Conservation (phyloP, 2,888 invertebrate species). For the Drosophila neonasuta region DNA sequence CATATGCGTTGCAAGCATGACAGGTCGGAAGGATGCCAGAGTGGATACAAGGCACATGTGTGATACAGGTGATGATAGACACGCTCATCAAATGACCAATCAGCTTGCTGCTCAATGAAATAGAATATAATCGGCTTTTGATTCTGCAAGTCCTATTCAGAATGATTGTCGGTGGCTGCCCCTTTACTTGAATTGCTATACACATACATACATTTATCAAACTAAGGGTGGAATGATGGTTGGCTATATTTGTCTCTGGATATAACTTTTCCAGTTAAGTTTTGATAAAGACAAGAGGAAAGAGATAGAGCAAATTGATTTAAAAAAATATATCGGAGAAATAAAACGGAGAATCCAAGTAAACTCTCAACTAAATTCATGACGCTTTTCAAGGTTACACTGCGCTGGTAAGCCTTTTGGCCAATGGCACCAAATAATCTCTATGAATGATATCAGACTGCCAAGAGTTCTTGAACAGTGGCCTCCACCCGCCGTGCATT, state of each 20-base stretch:
- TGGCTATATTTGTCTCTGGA: too few relatives aligned
- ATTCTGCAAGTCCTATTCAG: constrained; percentile 77
- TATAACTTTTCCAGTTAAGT: too few relatives aligned
- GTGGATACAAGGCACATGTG: not conserved
- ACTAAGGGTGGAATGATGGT: too few relatives aligned
- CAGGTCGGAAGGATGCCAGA: too few relatives aligned
- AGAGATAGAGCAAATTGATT: too few relatives aligned
- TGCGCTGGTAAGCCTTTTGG: constrained; percentile 68
- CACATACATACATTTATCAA: constrained; percentile 5
- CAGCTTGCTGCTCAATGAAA: constrained; percentile 75
- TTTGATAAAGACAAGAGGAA: too few relatives aligned
- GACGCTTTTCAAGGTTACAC: constrained; percentile 15
- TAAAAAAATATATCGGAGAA: too few relatives aligned
- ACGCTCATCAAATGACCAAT: constrained; percentile 73
- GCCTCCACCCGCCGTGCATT: constrained; percentile 63
- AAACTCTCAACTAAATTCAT: too few relatives aligned
- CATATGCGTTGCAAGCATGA: too few relatives aligned
- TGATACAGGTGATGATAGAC: constrained; percentile 18
- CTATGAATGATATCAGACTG: constrained; percentile 71
- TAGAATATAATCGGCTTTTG: constrained; percentile 80
- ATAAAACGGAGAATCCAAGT: too few relatives aligned
- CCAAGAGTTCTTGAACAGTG: constrained; percentile 49
- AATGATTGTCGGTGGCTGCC: constrained; percentile 64
- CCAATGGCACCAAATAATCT: constrained; percentile 74
- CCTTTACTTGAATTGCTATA: constrained; percentile 34